Base-by-base conservation (phyloP, 2,888 invertebrate species). In the Sphaerophoria rueppellii region DNA sequence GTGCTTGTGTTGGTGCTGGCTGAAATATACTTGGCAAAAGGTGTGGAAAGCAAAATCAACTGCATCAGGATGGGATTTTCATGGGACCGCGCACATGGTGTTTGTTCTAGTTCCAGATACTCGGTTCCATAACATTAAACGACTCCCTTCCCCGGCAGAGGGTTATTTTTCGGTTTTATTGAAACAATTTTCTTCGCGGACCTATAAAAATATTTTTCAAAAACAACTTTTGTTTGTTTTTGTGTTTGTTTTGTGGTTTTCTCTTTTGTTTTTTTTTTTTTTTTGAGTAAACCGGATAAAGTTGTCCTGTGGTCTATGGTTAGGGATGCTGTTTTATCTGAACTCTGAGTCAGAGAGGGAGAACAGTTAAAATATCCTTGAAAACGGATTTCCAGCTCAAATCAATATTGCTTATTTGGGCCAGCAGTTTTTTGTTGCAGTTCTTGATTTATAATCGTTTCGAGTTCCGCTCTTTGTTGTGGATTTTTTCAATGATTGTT, bases 391-490 rank as follows among this genome's bases (percentile, higher is more conserved):
- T 80, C n/a, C 72, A 65, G 69, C 60, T 76, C 72, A 76, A 83
- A 83, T 83, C 83, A 76, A 83, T 82, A 82, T 76, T 80, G 80
- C 75, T 83, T 71, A 83, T 83, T 67, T 79, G 79, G 74, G 79
- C 74, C 70, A 79, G 58, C 54, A 57, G 73, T 78, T 71, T 57
- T 79, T 63, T 75, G 79, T 79, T 79, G 71, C 60, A 67, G 74
- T 80, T 83, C 2, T 79, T 79, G 83, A 79, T 83, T 83, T 72
- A 83, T 79, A 82, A 65, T 65, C 74, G 70, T 32, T 63, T 55
- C 35, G 9, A 69, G 73, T 43, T 61, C 9, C 57, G 40, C 69
- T 78, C 73, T 58, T 34, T 67, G 40, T 40, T 40, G 40, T 40
- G 6, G 40, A 24, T 24, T 24, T 24, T 24, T 24, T 24, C 24